Base-by-base conservation (phyloP, 2,888 invertebrate species). In the Cephus pygmeus region DNA sequence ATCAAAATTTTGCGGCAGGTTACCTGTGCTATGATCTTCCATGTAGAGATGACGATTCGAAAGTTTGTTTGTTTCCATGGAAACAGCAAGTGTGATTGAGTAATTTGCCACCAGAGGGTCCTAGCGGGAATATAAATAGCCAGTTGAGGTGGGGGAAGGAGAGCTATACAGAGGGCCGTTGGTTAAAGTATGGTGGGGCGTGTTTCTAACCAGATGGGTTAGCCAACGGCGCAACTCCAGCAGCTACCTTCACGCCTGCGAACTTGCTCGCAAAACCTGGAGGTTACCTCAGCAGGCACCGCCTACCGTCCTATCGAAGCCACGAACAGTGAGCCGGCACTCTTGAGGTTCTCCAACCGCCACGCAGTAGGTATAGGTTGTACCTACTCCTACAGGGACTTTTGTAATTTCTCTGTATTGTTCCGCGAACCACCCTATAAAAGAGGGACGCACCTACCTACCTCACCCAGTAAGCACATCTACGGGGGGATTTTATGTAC, bases 221-320 rank as follows among this genome's bases (percentile, higher is more conserved):
- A 68, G 69, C 78, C 76, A 79, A 71, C 75, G 80, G 89, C 89
- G 89, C 88, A 88, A 87, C 87, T 85, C 79, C 83, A 83, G 82
- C 81, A 81, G 79, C 40, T 71, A 75, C 75, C 80, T 83, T 81
- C 83, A 84, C 87, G 87, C 88, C 84, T 87, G 87, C 87, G 87
- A 86, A 86, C 85, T 87, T 86, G 88, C 82, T 83, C 84, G 84
- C 82, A 85, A 85, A 86, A 81, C 75, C 12, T 77, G 74, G 77
- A 75, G 23, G 79, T 79, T 81, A 82, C 74, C 71, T 71, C 80
- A 79, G 80, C 75, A 85, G 86, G 88, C 86, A 81, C 88, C 91
- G 91, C 91, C 91, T 87, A 88, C 87, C 87, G 86, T 88, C 89
- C 90, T 88, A 88, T 88, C 88, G 83, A 87, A 81, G 80, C 79